Percentiles rank a stretch among this genome's conserved stretches.
phyloP scores from a whole-genome alignment of 2,888 invertebrate species.

The Oscheius sp. region DNA sequence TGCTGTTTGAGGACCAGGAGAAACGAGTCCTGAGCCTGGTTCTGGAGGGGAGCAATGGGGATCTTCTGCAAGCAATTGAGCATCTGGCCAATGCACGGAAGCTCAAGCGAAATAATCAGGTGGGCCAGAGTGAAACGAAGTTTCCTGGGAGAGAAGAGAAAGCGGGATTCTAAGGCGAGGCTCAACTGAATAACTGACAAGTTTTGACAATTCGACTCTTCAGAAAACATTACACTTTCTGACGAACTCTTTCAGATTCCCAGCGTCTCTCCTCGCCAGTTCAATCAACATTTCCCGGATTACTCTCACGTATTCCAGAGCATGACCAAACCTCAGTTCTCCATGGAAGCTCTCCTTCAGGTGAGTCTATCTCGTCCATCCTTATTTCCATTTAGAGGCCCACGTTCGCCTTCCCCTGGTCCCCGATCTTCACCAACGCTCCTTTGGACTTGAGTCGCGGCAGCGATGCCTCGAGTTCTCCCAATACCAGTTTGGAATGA shows the following conservation, averaged over 20 bases:
- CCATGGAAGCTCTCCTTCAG: slow-evolving; percentile 50
- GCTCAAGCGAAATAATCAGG: slow-evolving; percentile 32
- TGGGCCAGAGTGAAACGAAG: background rate
- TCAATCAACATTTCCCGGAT: slow-evolving; percentile 10
- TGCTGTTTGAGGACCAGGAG: slow-evolving; percentile 84
- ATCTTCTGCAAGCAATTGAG: slow-evolving; percentile 88
- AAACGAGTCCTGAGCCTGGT: slow-evolving; percentile 86
- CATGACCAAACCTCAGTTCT: slow-evolving; percentile 39
- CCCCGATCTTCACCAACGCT: slow-evolving; percentile 30
- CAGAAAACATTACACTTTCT: background rate
- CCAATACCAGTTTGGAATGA: slow-evolving; percentile 42
- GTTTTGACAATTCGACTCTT: too few relatives aligned
- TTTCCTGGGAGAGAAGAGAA: background rate
- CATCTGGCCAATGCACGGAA: slow-evolving; percentile 79
- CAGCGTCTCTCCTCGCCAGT: background rate
- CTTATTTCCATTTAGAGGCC: slow-evolving; percentile 33
- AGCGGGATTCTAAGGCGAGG: background rate
- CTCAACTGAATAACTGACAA: too few relatives aligned
- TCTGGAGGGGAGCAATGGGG: slow-evolving; percentile 90
- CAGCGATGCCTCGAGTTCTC: slow-evolving; percentile 39
- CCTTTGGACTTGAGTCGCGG: slow-evolving; percentile 35
- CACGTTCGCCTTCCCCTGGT: slow-evolving; percentile 38
- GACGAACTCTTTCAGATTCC: slow-evolving; percentile 5
- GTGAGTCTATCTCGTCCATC: slow-evolving; percentile 23
- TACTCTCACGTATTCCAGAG: slow-evolving; percentile 22